A percentile compares a stretch with the other conserved stretches of the same genome.
Conservation (phyloP, 1,140 invertebrate species). For the Microvelia longipes region DNA sequence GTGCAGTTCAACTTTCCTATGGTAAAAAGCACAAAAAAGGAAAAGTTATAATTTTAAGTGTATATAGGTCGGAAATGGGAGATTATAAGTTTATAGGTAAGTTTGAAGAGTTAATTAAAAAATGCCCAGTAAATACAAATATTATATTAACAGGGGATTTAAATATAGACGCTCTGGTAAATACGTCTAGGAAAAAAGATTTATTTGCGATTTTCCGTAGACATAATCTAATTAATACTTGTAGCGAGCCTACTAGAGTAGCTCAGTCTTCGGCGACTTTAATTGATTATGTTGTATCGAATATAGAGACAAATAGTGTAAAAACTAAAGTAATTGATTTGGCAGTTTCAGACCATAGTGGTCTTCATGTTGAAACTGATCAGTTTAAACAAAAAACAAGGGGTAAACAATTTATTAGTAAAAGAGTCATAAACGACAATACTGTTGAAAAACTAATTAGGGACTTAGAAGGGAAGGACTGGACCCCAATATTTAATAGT, state of each 20-base stretch:
- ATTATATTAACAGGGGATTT: neutral
- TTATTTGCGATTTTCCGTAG: neutral
- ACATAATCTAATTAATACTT: neutral
- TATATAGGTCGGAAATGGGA: neutral
- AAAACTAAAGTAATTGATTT: neutral
- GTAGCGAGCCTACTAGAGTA: neutral
- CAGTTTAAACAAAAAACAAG: neutral
- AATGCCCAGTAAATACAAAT: neutral
- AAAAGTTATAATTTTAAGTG: neutral
- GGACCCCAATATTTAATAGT: neutral
- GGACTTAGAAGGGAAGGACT: neutral
- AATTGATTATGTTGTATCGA: neutral
- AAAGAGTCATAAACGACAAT: neutral
- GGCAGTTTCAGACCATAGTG: neutral
- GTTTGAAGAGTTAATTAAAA: neutral
- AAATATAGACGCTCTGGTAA: neutral
- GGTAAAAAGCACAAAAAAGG: neutral
- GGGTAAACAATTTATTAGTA: neutral
- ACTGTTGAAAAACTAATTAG: neutral
- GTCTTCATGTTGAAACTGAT: neutral
- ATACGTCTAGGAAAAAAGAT: neutral
- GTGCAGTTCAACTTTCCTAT: neutral
- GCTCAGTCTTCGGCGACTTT: neutral
- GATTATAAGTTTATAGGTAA: neutral
- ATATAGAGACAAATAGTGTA: neutral